Evolutionary conservation across 2,113 vertebrate genomes (phyloP).

Genomic region (Anas platyrhynchos): DNA sequence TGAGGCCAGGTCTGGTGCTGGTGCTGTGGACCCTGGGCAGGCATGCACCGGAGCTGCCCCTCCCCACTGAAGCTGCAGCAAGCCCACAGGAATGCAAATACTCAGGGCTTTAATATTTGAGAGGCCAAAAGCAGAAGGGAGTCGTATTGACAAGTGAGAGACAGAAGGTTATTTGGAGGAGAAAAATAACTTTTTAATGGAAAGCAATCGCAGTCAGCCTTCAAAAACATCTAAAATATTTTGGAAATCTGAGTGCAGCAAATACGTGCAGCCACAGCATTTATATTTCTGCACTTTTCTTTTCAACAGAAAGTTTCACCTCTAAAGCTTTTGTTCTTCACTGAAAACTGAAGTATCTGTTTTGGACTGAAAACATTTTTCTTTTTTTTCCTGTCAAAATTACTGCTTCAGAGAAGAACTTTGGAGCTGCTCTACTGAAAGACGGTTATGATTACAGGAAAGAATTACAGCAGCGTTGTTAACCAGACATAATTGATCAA

Average conservation of each 20-base stretch:
- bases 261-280: neutral
- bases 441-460: conserved; percentile 52
- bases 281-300: neutral
- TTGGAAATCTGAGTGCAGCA: neutral
- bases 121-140: neutral
- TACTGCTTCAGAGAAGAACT: conserved; percentile 26
- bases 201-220: neutral
- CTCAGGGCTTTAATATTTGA: neutral
- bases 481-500: conserved; percentile 53
- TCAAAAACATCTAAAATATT: conserved; percentile 1
- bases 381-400: conserved; percentile 36
- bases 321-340: conserved; percentile 41
- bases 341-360: conserved; percentile 15
- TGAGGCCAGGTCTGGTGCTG: neutral
- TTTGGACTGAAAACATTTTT: neutral
- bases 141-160: neutral
- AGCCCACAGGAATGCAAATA: rapidly evolving
- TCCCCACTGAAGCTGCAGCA: neutral
- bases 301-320: neutral
- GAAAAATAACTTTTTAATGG: neutral
- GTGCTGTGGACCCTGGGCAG: neutral
- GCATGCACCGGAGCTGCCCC: no score
- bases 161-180: neutral
- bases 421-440: conserved; percentile 33
- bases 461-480: conserved; percentile 34